Evolutionary conservation across 2,113 vertebrate species (phyloP).

Genomic region (Hoplias malabaricus): DNA sequence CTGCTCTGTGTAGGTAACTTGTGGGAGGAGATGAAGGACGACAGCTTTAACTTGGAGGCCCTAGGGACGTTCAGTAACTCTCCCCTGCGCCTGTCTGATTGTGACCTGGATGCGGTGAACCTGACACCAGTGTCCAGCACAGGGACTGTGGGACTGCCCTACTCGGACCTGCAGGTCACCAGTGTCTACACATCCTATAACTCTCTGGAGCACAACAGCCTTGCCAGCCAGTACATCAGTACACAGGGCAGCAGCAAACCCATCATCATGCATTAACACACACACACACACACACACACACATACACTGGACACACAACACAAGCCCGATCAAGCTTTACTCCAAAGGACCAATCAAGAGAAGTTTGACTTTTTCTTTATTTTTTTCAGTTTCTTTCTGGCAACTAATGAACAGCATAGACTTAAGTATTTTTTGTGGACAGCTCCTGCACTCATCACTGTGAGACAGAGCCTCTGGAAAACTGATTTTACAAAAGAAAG

Average conservation of each 20-base stretch:
- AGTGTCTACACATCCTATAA: conserved; percentile 89
- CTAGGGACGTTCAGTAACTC: conserved; percentile 90
- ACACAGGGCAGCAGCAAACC: conserved; percentile 84
- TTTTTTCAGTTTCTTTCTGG: neutral
- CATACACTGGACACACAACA: neutral
- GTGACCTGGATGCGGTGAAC: conserved; percentile 78
- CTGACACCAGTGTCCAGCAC: conserved; percentile 74
- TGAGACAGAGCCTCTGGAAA: no score
- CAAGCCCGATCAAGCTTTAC: conserved; percentile 27
- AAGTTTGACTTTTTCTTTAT: neutral
- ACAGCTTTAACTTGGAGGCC: conserved; percentile 91
- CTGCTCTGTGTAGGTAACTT: conserved; percentile 81
- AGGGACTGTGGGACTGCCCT: conserved; percentile 70
- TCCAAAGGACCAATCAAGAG: conserved; percentile 2
- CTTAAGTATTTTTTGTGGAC: no score
- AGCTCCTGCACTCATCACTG: no score
- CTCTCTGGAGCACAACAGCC: conserved; percentile 76
- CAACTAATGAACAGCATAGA: no score
- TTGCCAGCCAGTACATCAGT: conserved; percentile 83
- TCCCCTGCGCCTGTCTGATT: conserved; percentile 87
- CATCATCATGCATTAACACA: conserved; percentile 83
- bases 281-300: no score
- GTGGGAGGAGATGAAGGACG: conserved; percentile 97
- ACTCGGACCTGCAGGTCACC: conserved; percentile 87
- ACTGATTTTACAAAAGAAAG: no score